Evolutionary conservation across 1,140 invertebrate species (phyloP), one percentile per base, ranked within the genome.

Genomic region (Brachionus rubens): DNA sequence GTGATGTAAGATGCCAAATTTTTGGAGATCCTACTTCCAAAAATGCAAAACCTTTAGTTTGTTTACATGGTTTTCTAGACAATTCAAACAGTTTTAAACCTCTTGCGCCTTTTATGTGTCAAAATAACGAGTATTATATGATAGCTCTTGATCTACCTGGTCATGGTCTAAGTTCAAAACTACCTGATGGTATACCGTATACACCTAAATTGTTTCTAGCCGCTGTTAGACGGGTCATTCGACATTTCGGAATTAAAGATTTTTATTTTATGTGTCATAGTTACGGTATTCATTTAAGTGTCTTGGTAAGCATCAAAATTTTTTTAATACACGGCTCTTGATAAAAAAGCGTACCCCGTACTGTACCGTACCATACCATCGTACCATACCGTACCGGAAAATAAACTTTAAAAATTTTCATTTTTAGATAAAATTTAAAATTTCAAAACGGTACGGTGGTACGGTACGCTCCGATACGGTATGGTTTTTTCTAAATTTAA

Each of bases 51-150:
- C 68, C 68, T 9, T 50, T 72, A 4, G 19, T 72, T 40, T 50
- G 43, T 24, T n/a, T 72, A 12, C 68, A 72, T 41, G 68, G 68
- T 40, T 72, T 26, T 54, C 50, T 72, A 54, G 68, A 72, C 14
- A 72, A 72, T 54, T 72, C 68, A 12, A 72, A 72, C 3, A 72
- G 68, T 40, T 72, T 72, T 41, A 72, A 72, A 50, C 68, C 68
- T 16, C 10, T 72, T 3, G 68, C 68, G 24, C 68, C 68, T 1
- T 72, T n/a, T 50, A 26, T 72, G 6, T 72, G 68, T 50, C 16
- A 48, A 40, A 54, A 41, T 33, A 28, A 54, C 41, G 46, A 48
- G 9, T 72, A 50, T 48, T 36, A 72, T 19, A 33, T 72, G 16
- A 72, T 72, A 14, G 68, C 68, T 50, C 14, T 72, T 24, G 68